phyloP scores from a whole-genome alignment of 2,797 vertebrate genomes.

The Chloroceryle amazona region DNA sequence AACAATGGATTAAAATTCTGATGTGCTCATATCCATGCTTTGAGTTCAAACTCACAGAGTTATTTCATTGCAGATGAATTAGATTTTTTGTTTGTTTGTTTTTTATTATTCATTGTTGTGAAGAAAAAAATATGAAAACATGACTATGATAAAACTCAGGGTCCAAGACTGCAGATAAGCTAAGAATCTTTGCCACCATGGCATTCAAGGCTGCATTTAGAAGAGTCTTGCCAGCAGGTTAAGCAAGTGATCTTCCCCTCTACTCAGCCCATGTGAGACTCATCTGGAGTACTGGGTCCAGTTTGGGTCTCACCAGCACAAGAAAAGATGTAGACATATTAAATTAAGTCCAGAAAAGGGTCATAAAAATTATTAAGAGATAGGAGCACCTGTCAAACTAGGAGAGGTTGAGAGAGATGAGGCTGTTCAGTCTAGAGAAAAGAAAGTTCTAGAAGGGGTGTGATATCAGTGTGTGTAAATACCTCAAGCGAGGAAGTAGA shows the following conservation, averaged over 20 bases:
- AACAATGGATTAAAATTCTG: neutral
- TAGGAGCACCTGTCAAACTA: neutral
- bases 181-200: neutral
- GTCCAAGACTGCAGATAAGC: neutral
- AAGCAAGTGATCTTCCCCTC: neutral
- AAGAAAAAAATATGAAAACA: neutral
- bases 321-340: neutral
- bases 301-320: neutral
- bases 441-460: neutral
- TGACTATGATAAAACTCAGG: neutral
- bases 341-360: neutral
- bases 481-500: neutral
- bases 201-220: neutral
- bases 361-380: neutral
- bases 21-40: neutral
- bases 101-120: fast-evolving
- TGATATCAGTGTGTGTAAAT: neutral
- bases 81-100: neutral
- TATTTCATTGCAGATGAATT: neutral
- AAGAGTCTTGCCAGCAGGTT: fast-evolving
- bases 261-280: neutral
- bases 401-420: neutral
- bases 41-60: neutral
- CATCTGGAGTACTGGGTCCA: neutral
- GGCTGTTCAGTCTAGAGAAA: neutral